These are phyloP conservation scores for Phyllopteryx taeniolatus DNA, from an alignment of 2,113 vertebrate species.

Conservation along the genomic window DNA sequence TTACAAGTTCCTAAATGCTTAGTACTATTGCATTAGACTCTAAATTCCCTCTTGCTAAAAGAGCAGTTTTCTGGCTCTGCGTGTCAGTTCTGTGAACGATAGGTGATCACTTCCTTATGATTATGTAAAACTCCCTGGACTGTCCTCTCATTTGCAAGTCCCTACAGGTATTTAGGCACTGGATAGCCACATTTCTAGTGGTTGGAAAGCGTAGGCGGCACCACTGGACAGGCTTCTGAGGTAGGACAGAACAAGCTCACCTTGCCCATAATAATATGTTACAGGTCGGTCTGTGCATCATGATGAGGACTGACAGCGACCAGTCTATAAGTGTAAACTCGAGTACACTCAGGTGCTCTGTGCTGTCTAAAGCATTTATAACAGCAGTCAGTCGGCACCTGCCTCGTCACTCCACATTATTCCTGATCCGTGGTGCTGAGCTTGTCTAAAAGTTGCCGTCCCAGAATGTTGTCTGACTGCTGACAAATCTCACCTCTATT, in stretches of 20 bases:
- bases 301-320: constrained; percentile 44
- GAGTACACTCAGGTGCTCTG: constrained; percentile 43
- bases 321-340: constrained; percentile 32
- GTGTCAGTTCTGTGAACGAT: no score
- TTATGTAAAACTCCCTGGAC: no score
- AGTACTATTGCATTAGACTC: no score
- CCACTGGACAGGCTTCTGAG: background rate
- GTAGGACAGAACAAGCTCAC: constrained; percentile 35
- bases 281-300: constrained; percentile 11
- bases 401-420: constrained; percentile 51
- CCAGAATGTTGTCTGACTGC: constrained; percentile 39
- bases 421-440: constrained; percentile 37
- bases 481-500: constrained; percentile 25
- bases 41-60: no score
- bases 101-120: no score
- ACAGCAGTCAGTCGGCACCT: constrained; percentile 46
- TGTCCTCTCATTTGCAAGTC: no score
- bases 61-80: no score
- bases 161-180: background rate
- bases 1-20: no score
- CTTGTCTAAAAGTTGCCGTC: constrained; percentile 26
- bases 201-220: background rate
- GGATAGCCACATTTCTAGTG: background rate
- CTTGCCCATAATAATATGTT: constrained; percentile 46
- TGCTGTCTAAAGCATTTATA: constrained; percentile 48